Evolutionary conservation across 2,888 invertebrate genomes (phyloP).

Genomic region (Agrotis ipsilon): DNA sequence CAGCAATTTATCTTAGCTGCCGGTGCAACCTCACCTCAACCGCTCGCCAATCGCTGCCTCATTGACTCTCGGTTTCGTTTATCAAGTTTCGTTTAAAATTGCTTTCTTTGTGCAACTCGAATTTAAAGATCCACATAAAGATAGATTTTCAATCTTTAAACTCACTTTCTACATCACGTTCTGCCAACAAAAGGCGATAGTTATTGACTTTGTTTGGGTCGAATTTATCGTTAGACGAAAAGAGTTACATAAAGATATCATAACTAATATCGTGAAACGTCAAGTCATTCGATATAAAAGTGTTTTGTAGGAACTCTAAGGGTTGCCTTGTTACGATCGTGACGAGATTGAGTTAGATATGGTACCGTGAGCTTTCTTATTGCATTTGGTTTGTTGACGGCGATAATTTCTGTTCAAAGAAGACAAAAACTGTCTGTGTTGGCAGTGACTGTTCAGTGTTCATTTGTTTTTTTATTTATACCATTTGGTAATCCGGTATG

Average conservation of each 20-base stretch:
- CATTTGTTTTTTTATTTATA: constrained; percentile 49
- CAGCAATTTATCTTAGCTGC: constrained; percentile 49
- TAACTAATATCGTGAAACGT: constrained; percentile 73
- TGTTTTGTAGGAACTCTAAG: constrained; percentile 75
- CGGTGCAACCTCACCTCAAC: constrained; percentile 49
- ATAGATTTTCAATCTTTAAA: constrained; percentile 72
- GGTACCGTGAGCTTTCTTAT: constrained; percentile 63
- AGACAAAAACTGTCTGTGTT: constrained; percentile 68
- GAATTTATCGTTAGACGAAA: constrained; percentile 64
- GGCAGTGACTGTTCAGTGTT: constrained; percentile 48
- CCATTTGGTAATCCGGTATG: constrained; percentile 41
- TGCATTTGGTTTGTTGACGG: constrained; percentile 73
- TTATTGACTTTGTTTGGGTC: constrained; percentile 65
- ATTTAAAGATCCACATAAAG: constrained; percentile 65
- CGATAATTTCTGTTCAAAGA: constrained; percentile 76
- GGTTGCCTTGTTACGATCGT: constrained; percentile 84
- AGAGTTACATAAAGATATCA: constrained; percentile 72
- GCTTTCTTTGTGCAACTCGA: constrained; percentile 73
- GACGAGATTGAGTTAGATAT: constrained; percentile 84
- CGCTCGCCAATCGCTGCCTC: constrained; percentile 67
- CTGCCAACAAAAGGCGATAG: constrained; percentile 64
- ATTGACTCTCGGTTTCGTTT: constrained; percentile 83
- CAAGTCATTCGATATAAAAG: constrained; percentile 78
- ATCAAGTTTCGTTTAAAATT: constrained; percentile 69
- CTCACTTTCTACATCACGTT: constrained; percentile 83